Conservation (phyloP, 2,797 vertebrate species). For the Myoxocephalus aenaeus region DNA sequence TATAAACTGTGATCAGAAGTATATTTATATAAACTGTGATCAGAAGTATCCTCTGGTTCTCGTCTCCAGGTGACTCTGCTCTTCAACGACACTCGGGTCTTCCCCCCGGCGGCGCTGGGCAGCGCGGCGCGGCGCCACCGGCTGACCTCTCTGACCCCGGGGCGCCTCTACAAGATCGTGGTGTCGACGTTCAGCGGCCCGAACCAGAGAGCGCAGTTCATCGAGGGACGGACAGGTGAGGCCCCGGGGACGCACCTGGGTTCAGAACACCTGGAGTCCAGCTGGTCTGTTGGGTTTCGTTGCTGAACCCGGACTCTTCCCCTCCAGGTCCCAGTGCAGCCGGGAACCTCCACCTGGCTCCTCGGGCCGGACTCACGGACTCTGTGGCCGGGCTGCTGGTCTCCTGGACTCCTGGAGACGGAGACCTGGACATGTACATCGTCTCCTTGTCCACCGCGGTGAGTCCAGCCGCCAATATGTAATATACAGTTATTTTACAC, state of each 20-base stretch:
- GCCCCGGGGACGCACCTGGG: background rate
- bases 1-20: no score
- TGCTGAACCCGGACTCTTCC: background rate
- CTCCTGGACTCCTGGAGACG: slow-evolving; percentile 89
- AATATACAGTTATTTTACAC: no score
- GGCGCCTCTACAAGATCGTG: slow-evolving; percentile 94
- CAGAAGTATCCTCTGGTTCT: background rate
- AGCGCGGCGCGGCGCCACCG: slow-evolving; percentile 80
- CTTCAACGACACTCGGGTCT: slow-evolving; percentile 93
- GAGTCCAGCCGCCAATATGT: background rate
- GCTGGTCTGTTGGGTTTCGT: background rate
- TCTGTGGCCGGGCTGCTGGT: slow-evolving; percentile 83
- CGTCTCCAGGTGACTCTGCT: slow-evolving; percentile 78
- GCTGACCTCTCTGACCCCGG: slow-evolving; percentile 90
- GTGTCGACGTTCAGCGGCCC: slow-evolving; percentile 93
- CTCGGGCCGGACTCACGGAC: slow-evolving; percentile 56
- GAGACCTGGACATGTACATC: slow-evolving; percentile 92
- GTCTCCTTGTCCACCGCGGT: slow-evolving; percentile 79
- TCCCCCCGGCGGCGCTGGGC: slow-evolving; percentile 87
- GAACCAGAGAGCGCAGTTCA: slow-evolving; percentile 87
- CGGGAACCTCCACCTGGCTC: slow-evolving; percentile 84
- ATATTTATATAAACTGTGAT: no score
- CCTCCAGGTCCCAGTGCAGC: slow-evolving; percentile 90
- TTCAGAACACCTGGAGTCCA: background rate
- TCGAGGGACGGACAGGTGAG: slow-evolving; percentile 91